Conservation (phyloP, 2,797 vertebrate genomes). For the Tympanoctomys barrerae region DNA sequence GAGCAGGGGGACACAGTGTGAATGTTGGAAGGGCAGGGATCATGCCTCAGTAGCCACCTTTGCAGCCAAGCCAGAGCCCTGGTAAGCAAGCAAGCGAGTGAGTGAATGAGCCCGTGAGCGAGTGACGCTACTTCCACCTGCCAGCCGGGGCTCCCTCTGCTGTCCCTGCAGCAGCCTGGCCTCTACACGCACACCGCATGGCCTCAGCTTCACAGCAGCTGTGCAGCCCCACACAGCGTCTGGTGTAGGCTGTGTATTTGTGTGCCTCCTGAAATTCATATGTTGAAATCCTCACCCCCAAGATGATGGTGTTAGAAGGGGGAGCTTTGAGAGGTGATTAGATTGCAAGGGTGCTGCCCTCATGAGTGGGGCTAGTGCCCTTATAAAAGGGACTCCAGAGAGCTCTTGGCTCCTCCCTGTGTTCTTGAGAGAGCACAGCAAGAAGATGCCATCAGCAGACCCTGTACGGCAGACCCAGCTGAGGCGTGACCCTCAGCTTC, state of each 20-base stretch:
- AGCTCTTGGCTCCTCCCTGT: neutral
- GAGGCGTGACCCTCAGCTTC: neutral
- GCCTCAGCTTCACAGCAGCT: neutral
- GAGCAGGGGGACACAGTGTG: rapidly evolving
- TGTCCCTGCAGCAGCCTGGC: neutral
- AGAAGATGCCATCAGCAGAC: neutral
- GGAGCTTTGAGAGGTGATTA: neutral
- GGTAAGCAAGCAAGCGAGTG: rapidly evolving
- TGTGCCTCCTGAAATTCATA: neutral
- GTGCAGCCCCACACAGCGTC: too few relatives aligned
- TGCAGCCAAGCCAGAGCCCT: neutral
- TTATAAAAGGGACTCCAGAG: neutral
- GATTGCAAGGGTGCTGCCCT: neutral
- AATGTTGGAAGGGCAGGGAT: neutral
- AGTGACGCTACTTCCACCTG: neutral
- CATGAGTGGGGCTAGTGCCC: neutral
- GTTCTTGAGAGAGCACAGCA: neutral
- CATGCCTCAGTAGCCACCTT: neutral
- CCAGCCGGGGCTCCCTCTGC: neutral
- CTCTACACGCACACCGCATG: neutral
- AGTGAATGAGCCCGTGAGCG: rapidly evolving
- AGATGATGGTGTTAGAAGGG: neutral
- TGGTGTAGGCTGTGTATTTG: neutral
- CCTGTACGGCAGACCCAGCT: too few relatives aligned
- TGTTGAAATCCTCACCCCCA: neutral